Evolutionary conservation across 2,888 invertebrate genomes (phyloP).

Genomic region (Allacma fusca): DNA sequence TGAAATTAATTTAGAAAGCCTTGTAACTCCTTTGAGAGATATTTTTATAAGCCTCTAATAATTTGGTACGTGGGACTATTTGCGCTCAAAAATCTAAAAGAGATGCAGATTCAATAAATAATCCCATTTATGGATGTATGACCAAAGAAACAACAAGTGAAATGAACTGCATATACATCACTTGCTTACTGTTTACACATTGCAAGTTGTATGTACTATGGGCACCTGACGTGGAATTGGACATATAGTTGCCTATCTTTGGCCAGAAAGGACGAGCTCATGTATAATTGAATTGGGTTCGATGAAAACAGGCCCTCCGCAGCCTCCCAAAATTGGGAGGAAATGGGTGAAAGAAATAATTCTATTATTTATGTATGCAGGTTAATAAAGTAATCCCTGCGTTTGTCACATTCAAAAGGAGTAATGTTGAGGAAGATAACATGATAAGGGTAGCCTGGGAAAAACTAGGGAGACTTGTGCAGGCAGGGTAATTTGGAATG

Average conservation of each 20-base stretch:
- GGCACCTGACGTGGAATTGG: no score
- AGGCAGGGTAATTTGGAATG: slow-evolving; percentile 1
- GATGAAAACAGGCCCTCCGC: no score
- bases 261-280: no score
- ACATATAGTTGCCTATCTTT: no score
- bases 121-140: background rate
- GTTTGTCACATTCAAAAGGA: background rate
- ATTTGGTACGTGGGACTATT: background rate
- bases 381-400: background rate
- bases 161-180: background rate
- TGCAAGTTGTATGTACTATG: background rate
- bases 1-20: no score
- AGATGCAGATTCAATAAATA: background rate
- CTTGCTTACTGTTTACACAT: background rate
- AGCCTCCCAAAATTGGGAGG: no score
- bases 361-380: no score
- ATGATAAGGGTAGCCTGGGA: background rate
- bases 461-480: background rate
- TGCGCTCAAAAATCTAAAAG: background rate
- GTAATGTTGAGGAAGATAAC: background rate
- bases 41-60: no score
- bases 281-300: no score
- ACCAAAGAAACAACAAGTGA: background rate
- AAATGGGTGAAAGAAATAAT: no score
- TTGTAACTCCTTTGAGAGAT: no score